phyloP scores from a whole-genome alignment of 2,113 vertebrate species.

The Panthera leo region DNA sequence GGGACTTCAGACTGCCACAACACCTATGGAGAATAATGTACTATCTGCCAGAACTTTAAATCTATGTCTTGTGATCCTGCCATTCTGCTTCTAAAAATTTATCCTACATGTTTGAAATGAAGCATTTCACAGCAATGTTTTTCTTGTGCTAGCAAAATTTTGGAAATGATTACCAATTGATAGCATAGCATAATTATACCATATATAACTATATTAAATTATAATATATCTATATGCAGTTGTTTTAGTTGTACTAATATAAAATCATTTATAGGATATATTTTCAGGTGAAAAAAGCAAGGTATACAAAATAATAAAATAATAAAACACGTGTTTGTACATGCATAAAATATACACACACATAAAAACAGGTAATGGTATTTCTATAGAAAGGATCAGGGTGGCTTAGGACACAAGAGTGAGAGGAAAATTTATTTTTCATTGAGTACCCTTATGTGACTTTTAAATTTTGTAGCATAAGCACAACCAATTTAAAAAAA shows the following conservation, averaged over 20 bases:
- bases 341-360: background rate
- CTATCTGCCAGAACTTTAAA: background rate
- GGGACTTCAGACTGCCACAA: background rate
- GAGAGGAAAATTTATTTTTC: background rate
- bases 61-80: background rate
- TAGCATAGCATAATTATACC: background rate
- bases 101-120: background rate
- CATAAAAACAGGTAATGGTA: background rate
- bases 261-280: background rate
- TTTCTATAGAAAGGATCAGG: background rate
- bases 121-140: background rate
- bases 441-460: background rate
- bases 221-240: background rate
- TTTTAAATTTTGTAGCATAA: slow-evolving; percentile 34
- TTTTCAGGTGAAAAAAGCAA: background rate
- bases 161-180: background rate
- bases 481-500: background rate
- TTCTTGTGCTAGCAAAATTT: background rate
- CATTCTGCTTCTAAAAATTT: background rate
- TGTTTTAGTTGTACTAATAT: background rate
- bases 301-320: background rate
- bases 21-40: background rate
- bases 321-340: background rate
- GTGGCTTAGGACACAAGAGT: background rate
- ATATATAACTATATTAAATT: background rate